Conservation (phyloP, 2,113 vertebrate species). For the Barbus barbus region DNA sequence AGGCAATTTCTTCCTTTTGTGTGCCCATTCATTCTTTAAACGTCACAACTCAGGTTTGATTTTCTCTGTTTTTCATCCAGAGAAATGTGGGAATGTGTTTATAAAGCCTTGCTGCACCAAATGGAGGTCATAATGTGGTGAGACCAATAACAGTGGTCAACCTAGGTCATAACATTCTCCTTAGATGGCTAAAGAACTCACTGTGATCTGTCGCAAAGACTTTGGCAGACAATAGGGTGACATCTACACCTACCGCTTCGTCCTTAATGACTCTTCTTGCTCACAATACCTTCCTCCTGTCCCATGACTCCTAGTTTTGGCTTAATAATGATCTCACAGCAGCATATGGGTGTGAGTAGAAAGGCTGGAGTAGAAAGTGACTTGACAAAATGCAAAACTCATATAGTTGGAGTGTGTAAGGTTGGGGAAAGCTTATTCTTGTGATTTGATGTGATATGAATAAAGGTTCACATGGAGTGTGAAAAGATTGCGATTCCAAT, state of each 20-base stretch:
- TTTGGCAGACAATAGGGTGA: not conserved
- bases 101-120: not conserved
- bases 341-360: not conserved
- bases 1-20: not conserved
- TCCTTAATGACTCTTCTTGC: not conserved
- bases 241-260: conserved; percentile 13
- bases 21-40: not conserved
- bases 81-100: conserved; percentile 24
- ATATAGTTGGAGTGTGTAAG: not conserved
- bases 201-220: not conserved
- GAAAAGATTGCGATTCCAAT: not conserved
- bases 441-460: not conserved
- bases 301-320: not conserved
- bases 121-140: not conserved
- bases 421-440: not conserved
- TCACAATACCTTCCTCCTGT: not conserved
- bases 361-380: conserved; percentile 26
- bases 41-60: not conserved
- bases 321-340: conserved; percentile 16
- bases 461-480: not conserved
- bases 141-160: conserved; percentile 4
- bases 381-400: conserved; percentile 1
- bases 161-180: not conserved
- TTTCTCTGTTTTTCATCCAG: not conserved
- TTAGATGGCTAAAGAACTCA: not conserved